phyloP scores from a whole-genome alignment of 2,113 vertebrate genomes.

The Equus przewalskii region DNA sequence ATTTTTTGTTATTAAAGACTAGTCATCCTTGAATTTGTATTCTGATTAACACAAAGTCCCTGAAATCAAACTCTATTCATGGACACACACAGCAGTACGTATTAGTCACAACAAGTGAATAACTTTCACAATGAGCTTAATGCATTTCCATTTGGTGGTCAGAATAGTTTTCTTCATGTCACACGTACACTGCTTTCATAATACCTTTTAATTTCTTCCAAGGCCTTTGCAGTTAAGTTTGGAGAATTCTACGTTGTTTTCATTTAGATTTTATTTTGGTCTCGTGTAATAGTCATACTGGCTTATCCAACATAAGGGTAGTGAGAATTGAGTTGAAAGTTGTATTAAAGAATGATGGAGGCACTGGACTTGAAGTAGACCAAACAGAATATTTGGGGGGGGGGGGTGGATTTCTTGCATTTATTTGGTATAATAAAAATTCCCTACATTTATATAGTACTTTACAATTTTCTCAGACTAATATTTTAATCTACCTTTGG shows the following conservation, averaged over 20 bases:
- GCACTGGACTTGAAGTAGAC: not conserved
- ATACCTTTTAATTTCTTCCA: conserved; percentile 49
- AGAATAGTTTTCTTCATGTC: conserved; percentile 20
- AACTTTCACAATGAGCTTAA: conserved; percentile 67
- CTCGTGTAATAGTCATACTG: not conserved
- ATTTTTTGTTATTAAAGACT: conserved; percentile 67
- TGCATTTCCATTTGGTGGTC: conserved; percentile 25
- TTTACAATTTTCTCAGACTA: not conserved
- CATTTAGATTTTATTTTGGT: conserved; percentile 57
- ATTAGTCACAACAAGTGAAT: conserved; percentile 56
- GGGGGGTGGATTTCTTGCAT: not conserved
- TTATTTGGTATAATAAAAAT: conserved; percentile 46
- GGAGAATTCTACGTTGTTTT: conserved; percentile 29
- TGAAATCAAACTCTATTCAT: conserved; percentile 78
- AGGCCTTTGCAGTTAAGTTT: conserved; percentile 36
- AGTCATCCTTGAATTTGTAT: conserved; percentile 64
- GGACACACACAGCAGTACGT: not conserved
- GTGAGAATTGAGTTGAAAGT: conserved; percentile 13
- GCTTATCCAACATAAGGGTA: not conserved
- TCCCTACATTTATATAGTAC: not conserved
- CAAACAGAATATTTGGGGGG: not conserved
- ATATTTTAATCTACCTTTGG: not conserved
- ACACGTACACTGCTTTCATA: conserved; percentile 36
- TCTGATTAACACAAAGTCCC: conserved; percentile 49
- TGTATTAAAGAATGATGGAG: not conserved